Base-by-base conservation (phyloP, 2,888 invertebrate genomes). In the Seira musarum region DNA sequence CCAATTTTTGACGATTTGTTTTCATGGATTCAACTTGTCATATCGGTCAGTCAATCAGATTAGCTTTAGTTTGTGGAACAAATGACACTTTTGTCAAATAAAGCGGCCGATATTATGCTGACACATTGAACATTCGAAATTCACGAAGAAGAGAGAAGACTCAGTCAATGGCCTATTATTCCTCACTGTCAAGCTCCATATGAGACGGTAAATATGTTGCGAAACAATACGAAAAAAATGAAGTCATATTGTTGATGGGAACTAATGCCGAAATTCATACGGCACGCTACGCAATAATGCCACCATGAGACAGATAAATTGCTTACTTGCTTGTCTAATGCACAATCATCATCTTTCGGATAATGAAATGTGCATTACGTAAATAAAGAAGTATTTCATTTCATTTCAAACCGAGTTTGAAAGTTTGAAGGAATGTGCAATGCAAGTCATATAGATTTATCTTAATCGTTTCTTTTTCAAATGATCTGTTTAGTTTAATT, bases 301-400 rank as follows among this genome's bases (percentile, higher is more conserved):
- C 53, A 53, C n/a, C 53, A 53, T 53, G 49, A 53, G 76, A 78
- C 77, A 78, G 71, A 78, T 78, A 71, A 78, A 78, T 78, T 78
- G 70, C 76, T 78, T 30, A 30, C 2, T n/a, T 13, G 64, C 64
- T 72, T 72, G 72, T 79, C 72, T 71, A 40, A 24, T 49, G 63
- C 24, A 5, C n/a, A 53, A 30, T 53, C 15, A 17, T 53, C 15
- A 53, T 53, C 53, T 15, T 17, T 53, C 53, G 17, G 53, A 53
- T 2, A 17, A 17, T 53, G 53, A 53, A 8, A 53, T 53, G 8
- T 30, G 30, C 8, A 30, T 53, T 3, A 53, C 53, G 53, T 17
- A 53, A 53, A 30, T 5, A 53, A 53, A 40, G 40, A 40, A 40
- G 40, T 6, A 6, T 40, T 40, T 53, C 8, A 30, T 30, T 30